Conservation (phyloP, 1,140 invertebrate genomes). For the Pseudomyrmex cubaensis region DNA sequence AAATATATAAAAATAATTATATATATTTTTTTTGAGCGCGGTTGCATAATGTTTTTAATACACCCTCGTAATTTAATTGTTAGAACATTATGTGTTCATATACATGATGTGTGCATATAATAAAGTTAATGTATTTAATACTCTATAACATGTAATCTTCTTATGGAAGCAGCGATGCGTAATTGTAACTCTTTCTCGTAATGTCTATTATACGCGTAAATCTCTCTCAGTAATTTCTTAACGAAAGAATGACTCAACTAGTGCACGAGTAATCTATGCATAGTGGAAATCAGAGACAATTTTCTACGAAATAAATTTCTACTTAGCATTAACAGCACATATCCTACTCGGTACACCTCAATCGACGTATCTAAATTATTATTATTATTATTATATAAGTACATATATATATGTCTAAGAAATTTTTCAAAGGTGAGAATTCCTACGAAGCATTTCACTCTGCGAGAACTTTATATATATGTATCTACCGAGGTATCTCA, state of each 20-base stretch:
- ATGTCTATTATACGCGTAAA: constrained; percentile 1
- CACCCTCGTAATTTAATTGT: no score
- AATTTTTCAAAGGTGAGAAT: no score
- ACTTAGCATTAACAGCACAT: constrained; percentile 2
- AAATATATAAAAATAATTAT: neutral
- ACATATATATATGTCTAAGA: no score
- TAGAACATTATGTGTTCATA: no score
- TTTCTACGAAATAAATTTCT: constrained; percentile 40
- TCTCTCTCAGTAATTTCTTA: constrained; percentile 18
- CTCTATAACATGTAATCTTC: constrained; percentile 1
- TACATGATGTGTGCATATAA: no score
- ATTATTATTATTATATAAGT: neutral
- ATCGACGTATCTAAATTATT: constrained; percentile 35
- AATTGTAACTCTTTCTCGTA: neutral
- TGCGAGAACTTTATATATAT: no score
- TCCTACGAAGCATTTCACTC: no score
- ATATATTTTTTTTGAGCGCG: neutral
- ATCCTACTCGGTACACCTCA: neutral
- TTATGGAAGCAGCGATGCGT: neutral
- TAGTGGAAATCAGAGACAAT: neutral
- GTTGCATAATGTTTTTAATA: no score
- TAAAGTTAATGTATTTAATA: neutral
- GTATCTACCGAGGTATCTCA: no score
- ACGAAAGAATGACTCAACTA: constrained; percentile 3
- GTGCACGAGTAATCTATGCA: neutral